Evolutionary conservation across 2,113 vertebrate species (phyloP), one percentile per base, ranked within the genome.

Genomic region (Colistium nudipinnis): DNA sequence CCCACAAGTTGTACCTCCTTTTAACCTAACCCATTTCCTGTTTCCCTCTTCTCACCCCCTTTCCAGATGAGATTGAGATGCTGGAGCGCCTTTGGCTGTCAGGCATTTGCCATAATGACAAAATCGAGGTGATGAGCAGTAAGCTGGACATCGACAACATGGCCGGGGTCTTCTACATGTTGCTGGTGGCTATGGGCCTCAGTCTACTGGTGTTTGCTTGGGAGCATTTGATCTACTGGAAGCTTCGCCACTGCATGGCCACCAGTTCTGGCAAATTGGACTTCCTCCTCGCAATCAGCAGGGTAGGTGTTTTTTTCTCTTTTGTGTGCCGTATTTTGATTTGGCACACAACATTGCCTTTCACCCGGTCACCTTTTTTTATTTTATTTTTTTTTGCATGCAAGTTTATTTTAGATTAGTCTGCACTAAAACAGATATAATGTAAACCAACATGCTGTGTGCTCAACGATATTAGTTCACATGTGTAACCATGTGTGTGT

Each of bases 121-220:
- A 96, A 85, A 96, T 95, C 70, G 95, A 96, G 86, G 95, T 96
- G 87, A 96, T 96, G 95, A 95, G 95, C 91, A 95, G 94, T 87
- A 96, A 96, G 84, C 92, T 96, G 84, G 95, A 96, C 83, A 96
- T 96, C 55, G 95, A 96, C 92, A 96, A 96, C 91, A 96, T 96
- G 95, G 95, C 95, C 0, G 95, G 95, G 0, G 95, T 96, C 33
- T 96, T 96, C 92, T 96, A 96, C 91, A 96, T 96, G 95, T 91
- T 96, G 44, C 91, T 96, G 80, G 95, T 96, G 78, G 95, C 95
- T 75, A 96, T 96, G 95, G 95, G 95, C 45, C 92, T 96, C 63
- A 96, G 95, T 62, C 86, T 96, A 70, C 89, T 96, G 80, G 95
- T 96, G 62, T 96, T 96, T 73, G 94, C 95, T 56, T 95, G 95